Percentiles rank a stretch among this genome's conserved stretches.
Conservation (phyloP, 2,797 vertebrate species). For the Mormyrops boulengeri region DNA sequence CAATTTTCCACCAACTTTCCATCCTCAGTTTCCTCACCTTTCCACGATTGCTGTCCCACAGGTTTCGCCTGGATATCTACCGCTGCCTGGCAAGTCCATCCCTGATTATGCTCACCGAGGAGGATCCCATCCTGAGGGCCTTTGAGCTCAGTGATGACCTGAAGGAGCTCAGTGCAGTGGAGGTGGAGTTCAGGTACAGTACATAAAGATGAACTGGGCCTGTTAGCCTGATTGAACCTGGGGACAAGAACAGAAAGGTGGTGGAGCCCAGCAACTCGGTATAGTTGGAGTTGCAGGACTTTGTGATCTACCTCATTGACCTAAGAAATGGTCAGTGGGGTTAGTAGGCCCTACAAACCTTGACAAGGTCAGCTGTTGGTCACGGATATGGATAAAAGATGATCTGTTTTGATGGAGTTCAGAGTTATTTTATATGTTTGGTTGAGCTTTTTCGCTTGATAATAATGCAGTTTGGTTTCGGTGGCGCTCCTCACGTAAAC, state of each 20-base stretch:
- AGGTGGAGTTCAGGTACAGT: constrained; percentile 92
- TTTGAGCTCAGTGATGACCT: constrained; percentile 95
- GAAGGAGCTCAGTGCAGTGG: constrained; percentile 91
- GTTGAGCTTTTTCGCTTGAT: not conserved
- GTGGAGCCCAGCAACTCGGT: not conserved
- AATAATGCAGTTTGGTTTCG: not conserved
- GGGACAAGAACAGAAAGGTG: not conserved
- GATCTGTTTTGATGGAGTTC: not conserved
- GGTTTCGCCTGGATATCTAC: constrained; percentile 97
- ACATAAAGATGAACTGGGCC: not conserved
- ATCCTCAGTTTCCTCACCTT: not conserved
- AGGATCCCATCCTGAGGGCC: constrained; percentile 92
- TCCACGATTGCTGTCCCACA: constrained; percentile 35
- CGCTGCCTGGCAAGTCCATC: constrained; percentile 92
- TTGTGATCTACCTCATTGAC: not conserved
- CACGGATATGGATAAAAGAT: not conserved
- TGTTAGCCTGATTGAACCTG: not conserved
- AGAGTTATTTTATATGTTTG: not conserved
- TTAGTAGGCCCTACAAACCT: not conserved
- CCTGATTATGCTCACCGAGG: constrained; percentile 95
- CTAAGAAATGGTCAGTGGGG: not conserved
- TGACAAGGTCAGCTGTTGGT: not conserved
- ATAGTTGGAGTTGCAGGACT: not conserved
- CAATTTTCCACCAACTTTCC: not conserved
- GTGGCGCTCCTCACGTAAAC: not conserved